A percentile compares a stretch with the other conserved stretches of the same genome.
These are phyloP conservation scores for Trissonchulus sp. DNA, from an alignment of 2,888 invertebrate species.

Conservation along the genomic window DNA sequence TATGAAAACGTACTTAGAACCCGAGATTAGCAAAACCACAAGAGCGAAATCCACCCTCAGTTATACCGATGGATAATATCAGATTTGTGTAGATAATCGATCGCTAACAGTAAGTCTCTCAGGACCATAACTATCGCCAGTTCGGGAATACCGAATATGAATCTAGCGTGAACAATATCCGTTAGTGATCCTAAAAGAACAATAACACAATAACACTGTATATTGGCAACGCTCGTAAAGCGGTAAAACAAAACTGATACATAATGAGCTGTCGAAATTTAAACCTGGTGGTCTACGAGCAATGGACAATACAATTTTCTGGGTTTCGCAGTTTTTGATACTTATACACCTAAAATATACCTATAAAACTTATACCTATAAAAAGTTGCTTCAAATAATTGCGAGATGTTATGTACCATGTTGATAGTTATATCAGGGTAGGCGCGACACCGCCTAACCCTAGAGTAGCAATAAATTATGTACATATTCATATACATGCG, in stretches of 20 bases:
- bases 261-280: not conserved
- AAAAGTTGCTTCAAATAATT: no score
- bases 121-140: constrained; percentile 71
- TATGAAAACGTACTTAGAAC: no score
- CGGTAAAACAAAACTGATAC: not conserved
- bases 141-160: constrained; percentile 71
- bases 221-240: not conserved
- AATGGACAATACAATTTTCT: not conserved
- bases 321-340: no score
- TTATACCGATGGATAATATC: constrained; percentile 80
- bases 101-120: constrained; percentile 68
- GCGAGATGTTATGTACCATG: no score
- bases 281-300: not conserved
- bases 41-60: no score
- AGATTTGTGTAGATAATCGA: constrained; percentile 75
- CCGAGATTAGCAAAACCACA: no score
- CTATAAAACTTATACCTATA: no score
- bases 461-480: no score
- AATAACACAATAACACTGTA: constrained; percentile 1
- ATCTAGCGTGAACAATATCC: constrained; percentile 69
- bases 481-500: no score
- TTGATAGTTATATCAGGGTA: no score
- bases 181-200: constrained; percentile 65
- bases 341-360: no score
- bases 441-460: no score